These are phyloP conservation scores for Eumeta japonica DNA, from an alignment of 1,140 invertebrate genomes.

Conservation along the genomic window DNA sequence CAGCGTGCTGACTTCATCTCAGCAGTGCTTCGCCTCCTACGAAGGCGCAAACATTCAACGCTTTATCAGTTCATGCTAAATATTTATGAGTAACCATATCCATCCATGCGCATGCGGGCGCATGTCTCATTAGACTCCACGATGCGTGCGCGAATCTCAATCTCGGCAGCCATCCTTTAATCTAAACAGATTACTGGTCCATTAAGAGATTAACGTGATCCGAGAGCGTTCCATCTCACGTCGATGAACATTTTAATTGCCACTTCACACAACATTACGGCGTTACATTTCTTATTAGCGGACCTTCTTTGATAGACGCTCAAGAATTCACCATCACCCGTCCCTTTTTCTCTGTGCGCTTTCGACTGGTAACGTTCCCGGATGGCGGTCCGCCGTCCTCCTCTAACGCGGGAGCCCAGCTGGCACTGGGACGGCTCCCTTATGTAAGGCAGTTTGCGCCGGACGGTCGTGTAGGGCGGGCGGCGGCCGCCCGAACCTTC, in stretches of 20 bases:
- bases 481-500: conserved; percentile 18
- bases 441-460: conserved; percentile 49
- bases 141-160: too few relatives aligned
- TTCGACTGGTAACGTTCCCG: conserved; percentile 24
- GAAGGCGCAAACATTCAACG: too few relatives aligned
- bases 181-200: conserved; percentile 24
- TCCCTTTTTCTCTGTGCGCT: conserved; percentile 28
- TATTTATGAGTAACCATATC: too few relatives aligned
- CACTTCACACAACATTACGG: conserved; percentile 42
- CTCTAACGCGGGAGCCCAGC: conserved; percentile 24
- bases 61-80: too few relatives aligned
- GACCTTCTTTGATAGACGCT: conserved; percentile 25
- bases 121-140: too few relatives aligned
- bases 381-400: conserved; percentile 30
- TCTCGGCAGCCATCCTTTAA: too few relatives aligned
- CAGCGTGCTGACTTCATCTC: too few relatives aligned
- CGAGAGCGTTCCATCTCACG: conserved; percentile 24
- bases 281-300: conserved; percentile 26
- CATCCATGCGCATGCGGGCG: too few relatives aligned
- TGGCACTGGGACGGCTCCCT: conserved; percentile 42
- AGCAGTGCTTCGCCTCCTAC: too few relatives aligned
- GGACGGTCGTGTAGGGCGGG: conserved; percentile 12
- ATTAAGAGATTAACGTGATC: conserved; percentile 17
- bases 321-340: conserved; percentile 35
- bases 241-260: conserved; percentile 49